Evolutionary conservation across 2,113 vertebrate genomes (phyloP).

Genomic region (Neolamprologus caudopunctatus): DNA sequence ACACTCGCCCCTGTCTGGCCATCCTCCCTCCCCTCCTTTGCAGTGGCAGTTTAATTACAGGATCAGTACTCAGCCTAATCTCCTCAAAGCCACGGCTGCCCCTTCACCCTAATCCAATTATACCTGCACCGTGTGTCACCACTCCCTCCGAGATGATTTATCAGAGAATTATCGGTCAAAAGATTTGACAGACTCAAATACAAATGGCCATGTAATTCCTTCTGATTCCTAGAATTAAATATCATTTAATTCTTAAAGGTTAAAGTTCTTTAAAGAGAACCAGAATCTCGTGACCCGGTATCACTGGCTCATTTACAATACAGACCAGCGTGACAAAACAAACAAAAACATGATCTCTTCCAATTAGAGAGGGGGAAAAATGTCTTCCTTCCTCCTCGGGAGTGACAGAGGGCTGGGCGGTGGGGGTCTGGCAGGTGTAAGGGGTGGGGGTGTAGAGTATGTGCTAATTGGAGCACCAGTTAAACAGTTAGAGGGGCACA

Average conservation of each 20-base stretch:
- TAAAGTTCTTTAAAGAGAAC: neutral
- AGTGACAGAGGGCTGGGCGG: neutral
- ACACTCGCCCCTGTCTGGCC: constrained; percentile 62
- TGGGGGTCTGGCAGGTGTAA: neutral
- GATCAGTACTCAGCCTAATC: constrained; percentile 94
- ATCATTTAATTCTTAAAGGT: neutral
- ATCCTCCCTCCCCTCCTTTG: constrained; percentile 58
- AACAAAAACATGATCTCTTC: neutral
- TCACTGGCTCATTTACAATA: neutral
- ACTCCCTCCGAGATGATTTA: constrained; percentile 78
- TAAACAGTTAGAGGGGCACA: constrained; percentile 75
- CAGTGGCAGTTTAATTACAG: constrained; percentile 90
- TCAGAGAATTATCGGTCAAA: constrained; percentile 76
- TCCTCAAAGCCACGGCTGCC: constrained; percentile 87
- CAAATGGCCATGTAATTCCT: constrained; percentile 12
- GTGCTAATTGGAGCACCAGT: constrained; percentile 75
- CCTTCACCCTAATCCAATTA: constrained; percentile 97
- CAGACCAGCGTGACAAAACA: neutral
- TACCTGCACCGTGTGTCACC: constrained; percentile 84
- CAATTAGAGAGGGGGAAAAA: constrained; percentile 2
- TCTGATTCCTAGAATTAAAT: neutral
- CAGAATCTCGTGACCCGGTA: neutral
- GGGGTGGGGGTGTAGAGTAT: constrained; percentile 31
- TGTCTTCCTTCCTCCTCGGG: neutral
- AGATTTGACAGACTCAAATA: constrained; percentile 11